Percentiles rank a stretch among this genome's conserved stretches.
Conservation (phyloP, 2,888 invertebrate species). For the Andrena praecox region DNA sequence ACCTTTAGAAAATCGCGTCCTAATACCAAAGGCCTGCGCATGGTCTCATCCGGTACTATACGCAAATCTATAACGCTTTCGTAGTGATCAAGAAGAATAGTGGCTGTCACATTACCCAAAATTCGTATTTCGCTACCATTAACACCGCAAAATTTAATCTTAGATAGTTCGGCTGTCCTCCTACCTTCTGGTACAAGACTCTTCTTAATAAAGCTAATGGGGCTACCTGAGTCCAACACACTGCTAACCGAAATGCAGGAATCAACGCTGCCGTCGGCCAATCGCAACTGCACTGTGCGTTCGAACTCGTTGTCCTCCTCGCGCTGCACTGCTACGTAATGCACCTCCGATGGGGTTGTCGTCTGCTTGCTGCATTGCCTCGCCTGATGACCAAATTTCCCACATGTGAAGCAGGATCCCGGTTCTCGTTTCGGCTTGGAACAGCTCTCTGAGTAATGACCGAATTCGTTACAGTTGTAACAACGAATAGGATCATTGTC, state of each 20-base stretch:
- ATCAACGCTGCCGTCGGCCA: background rate
- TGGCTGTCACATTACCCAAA: background rate
- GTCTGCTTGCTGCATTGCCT: background rate
- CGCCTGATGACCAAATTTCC: background rate
- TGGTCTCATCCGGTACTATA: background rate
- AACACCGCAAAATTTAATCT: background rate
- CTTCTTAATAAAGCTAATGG: background rate
- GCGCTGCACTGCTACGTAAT: background rate
- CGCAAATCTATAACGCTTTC: background rate
- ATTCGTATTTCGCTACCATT: background rate
- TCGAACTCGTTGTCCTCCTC: background rate
- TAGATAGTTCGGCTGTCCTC: background rate
- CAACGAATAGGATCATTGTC: background rate
- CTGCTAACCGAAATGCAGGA: background rate
- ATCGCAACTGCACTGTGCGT: background rate
- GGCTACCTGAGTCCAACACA: background rate
- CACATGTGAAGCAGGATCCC: background rate
- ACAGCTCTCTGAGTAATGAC: background rate
- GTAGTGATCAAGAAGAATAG: background rate
- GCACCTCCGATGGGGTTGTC: background rate
- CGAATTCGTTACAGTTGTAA: background rate
- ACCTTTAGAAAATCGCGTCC: background rate
- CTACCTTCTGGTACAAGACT: background rate
- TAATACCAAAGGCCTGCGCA: background rate
- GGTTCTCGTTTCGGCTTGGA: background rate